phyloP scores from a whole-genome alignment of 1,140 invertebrate genomes.

The Melanaphis sacchari region DNA sequence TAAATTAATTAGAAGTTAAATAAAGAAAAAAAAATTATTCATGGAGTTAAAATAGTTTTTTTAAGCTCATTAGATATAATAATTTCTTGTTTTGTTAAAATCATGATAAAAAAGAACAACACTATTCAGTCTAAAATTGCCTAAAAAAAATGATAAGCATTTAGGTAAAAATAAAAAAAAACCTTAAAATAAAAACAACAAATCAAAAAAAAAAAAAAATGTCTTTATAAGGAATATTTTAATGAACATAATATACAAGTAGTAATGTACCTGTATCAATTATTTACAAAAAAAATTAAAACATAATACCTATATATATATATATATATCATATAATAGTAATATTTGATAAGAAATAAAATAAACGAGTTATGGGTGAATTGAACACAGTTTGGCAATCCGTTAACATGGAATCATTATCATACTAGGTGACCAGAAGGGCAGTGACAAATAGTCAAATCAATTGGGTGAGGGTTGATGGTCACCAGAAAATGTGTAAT shows the following conservation, averaged over 20 bases:
- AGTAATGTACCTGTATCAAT: not conserved
- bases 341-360: slow-evolving; percentile 15
- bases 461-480: slow-evolving; percentile 26
- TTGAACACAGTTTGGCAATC: slow-evolving; percentile 55
- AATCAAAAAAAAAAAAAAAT: slow-evolving; percentile 43
- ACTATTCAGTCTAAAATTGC: slow-evolving; percentile 55
- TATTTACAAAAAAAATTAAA: slow-evolving; percentile 41
- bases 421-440: slow-evolving; percentile 11
- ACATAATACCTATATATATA: slow-evolving; percentile 27
- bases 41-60: slow-evolving; percentile 9
- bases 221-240: slow-evolving; percentile 46
- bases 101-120: slow-evolving; percentile 43
- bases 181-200: slow-evolving; percentile 19
- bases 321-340: not conserved
- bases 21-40: slow-evolving; percentile 10
- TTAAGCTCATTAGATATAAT: slow-evolving; percentile 18
- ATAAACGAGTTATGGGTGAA: slow-evolving; percentile 26
- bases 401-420: slow-evolving; percentile 15
- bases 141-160: slow-evolving; percentile 29
- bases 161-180: not conserved
- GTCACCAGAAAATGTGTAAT: slow-evolving; percentile 48
- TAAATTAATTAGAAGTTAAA: slow-evolving; percentile 20
- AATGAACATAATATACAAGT: slow-evolving; percentile 49
- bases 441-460: not conserved
- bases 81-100: slow-evolving; percentile 1